These are phyloP conservation scores for Bucco capensis DNA, from an alignment of 2,113 vertebrate species.

Conservation along the genomic window DNA sequence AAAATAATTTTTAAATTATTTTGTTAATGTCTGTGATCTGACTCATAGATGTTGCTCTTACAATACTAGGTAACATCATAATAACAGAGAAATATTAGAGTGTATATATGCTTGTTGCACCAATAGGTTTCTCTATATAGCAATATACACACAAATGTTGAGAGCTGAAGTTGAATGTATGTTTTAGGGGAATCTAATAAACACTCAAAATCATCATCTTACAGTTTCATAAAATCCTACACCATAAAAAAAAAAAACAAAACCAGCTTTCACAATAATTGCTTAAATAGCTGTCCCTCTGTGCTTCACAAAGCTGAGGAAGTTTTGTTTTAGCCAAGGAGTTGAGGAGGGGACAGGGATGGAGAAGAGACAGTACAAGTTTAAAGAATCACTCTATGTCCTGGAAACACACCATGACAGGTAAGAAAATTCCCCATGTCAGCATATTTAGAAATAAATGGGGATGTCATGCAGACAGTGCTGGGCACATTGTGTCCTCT, in stretches of 20 bases:
- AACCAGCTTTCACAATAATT: neutral
- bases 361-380: neutral
- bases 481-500: neutral
- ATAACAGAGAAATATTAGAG: neutral
- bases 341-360: neutral
- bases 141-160: neutral
- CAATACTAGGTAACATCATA: neutral
- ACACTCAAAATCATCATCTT: neutral
- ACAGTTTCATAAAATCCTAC: neutral
- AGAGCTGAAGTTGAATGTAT: neutral
- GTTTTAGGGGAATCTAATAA: neutral
- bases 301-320: neutral
- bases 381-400: neutral
- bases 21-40: conserved; percentile 29
- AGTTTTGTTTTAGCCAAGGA: neutral
- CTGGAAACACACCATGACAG: neutral
- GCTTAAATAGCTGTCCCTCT: neutral
- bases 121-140: neutral
- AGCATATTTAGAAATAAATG: neutral
- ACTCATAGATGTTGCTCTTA: conserved; percentile 16
- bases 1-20: neutral
- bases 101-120: neutral
- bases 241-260: neutral
- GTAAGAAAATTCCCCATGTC: neutral
- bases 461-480: neutral